Base-by-base conservation (phyloP, 1,140 invertebrate genomes). In the Cotesia typhae region DNA sequence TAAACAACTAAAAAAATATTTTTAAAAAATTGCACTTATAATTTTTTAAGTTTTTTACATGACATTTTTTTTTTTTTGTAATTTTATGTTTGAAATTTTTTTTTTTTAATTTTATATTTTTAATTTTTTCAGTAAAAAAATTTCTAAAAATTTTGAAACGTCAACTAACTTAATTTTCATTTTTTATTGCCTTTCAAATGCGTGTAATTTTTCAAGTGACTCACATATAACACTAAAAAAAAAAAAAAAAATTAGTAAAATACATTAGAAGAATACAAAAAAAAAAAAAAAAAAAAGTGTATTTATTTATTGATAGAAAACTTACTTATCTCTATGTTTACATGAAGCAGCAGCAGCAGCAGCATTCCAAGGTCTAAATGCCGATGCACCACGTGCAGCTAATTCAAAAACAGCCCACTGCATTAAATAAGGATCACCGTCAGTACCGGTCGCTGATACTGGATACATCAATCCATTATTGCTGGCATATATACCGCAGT, bases 371-470 rank as follows among this genome's bases (percentile, higher is more conserved):
- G 85, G 83, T 75, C 85, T 83, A 76, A 87, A 87, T 53, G 86
- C 85, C 9, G 85, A 86, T 41, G 85, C 82, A 28, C 84, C 84
- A 68, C 84, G 81, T 10, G 85, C 75, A 57, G 85, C 86, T 51
- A 86, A 77, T 75, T 87, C 85, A 71, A 84, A 82, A 37, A 87
- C 81, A 64, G 85, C 84, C 86, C 85, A 86, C 74, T 86, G 82
- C 83, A 84, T 84, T 68, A 87, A 63, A 73, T 85, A 87, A 6
- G 83, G 84, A 75, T 87, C 85, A 64, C 77, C 81, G 9, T 82
- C 76, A 55, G 74, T 77, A 28, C 81, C 80, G 7, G 83, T 80
- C 14, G 83, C 75, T 28, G 80, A 76, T 72, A 82, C 79, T 59
- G 85, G 80, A 82, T 86, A 87, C 20, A 86, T 78, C 64, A 86